Percentiles rank a stretch among this genome's conserved stretches.
Evolutionary conservation across 2,797 vertebrate species (phyloP).

Genomic region (Gallirallus australis): DNA sequence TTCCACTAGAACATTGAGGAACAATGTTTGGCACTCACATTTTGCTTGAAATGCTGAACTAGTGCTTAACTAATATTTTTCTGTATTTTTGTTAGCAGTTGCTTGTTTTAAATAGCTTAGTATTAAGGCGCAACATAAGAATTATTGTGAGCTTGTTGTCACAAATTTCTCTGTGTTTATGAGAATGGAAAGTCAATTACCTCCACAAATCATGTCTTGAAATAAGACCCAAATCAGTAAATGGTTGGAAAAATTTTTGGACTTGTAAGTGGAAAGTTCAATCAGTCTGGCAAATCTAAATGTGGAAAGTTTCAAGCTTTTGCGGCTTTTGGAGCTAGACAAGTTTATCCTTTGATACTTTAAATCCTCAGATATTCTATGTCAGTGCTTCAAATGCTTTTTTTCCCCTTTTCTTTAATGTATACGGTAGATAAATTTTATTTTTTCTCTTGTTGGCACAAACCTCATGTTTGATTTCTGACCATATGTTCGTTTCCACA

Average conservation of each 20-base stretch:
- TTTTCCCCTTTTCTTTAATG: not conserved
- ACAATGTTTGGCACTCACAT: not conserved
- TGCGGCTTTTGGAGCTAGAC: not conserved
- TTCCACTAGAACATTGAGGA: not conserved
- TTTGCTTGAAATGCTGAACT: not conserved
- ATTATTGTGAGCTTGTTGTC: not conserved
- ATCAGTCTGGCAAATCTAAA: not conserved
- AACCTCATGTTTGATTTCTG: not conserved
- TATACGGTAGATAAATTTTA: not conserved
- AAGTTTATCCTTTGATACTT: not conserved
- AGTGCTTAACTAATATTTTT: not conserved
- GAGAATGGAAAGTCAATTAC: not conserved
- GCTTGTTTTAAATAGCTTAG: not conserved
- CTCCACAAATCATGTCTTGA: not conserved
- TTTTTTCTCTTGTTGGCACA: not conserved
- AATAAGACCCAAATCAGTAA: not conserved
- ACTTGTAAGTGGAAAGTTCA: not conserved
- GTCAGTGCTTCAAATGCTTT: not conserved
- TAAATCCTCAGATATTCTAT: not conserved
- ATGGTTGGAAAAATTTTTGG: not conserved
- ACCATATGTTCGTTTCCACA: constrained; percentile 53
- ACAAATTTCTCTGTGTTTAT: not conserved
- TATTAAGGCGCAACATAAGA: not conserved
- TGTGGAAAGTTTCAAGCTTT: not conserved
- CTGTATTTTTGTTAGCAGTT: not conserved